A percentile compares a stretch with the other conserved stretches of the same genome.
Evolutionary conservation across 2,113 vertebrate species (phyloP).

Genomic region (Hemicordylus capensis): DNA sequence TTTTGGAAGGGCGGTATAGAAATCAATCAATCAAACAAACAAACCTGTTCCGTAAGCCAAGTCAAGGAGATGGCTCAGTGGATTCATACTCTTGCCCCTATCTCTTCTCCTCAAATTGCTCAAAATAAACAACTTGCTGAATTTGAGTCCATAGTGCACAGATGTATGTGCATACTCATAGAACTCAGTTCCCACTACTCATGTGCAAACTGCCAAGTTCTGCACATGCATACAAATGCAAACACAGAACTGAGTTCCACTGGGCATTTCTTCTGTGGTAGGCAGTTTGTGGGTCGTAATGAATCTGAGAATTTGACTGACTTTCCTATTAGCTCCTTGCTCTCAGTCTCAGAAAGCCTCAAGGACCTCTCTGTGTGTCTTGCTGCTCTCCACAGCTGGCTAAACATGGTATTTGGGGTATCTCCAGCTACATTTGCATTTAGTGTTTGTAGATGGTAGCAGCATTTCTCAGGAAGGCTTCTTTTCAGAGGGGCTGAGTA

Average conservation of each 20-base stretch:
- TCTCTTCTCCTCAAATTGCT: neutral
- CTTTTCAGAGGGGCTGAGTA: slow-evolving; percentile 14
- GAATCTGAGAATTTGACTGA: slow-evolving; percentile 51
- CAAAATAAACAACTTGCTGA: neutral
- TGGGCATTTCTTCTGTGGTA: slow-evolving; percentile 38
- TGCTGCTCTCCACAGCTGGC: slow-evolving; percentile 39
- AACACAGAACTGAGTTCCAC: slow-evolving; percentile 17
- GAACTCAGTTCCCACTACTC: neutral
- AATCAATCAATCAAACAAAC: no score
- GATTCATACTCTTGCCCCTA: neutral
- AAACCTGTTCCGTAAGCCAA: neutral
- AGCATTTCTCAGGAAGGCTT: slow-evolving; percentile 48
- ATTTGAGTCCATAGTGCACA: neutral
- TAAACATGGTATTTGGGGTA: slow-evolving; percentile 27
- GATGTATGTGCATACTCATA: neutral
- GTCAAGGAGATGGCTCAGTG: neutral
- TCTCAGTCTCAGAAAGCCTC: slow-evolving; percentile 49
- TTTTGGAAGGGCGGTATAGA: no score
- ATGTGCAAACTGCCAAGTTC: neutral
- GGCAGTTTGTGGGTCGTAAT: slow-evolving; percentile 41
- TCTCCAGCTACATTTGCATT: slow-evolving; percentile 24
- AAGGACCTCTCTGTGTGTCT: slow-evolving; percentile 4
- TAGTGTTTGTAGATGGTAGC: slow-evolving; percentile 36
- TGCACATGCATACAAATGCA: neutral
- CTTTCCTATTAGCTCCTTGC: slow-evolving; percentile 47